Evolutionary conservation across 92 coral and sea anemone species (phyloP), one percentile per base, ranked within the genome.

Genomic region (Epizoanthus scotinus): DNA sequence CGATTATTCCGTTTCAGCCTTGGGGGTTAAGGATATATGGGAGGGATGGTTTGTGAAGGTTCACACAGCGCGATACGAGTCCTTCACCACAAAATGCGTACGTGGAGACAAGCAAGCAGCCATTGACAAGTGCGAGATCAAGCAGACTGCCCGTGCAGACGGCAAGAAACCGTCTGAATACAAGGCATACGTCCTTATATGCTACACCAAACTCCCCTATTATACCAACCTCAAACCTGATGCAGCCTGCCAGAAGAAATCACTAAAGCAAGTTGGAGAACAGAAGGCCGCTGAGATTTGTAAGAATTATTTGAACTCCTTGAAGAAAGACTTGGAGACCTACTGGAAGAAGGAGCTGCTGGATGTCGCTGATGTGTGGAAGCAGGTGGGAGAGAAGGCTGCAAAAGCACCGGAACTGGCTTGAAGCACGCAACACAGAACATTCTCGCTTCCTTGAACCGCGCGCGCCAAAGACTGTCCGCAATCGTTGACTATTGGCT

Each of bases 301-400:
- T n/a, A n/a, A 12, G 12, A 7, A 6, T 3, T 73, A 24, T 27
- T 36, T 73, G 63, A 40, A 24, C 50, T 44, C 63, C 22, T 17
- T 73, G 63, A 54, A 54, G 62, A 0, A 73, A 73, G 79, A 73
- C 25, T 18, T 73, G 64, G 22, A 73, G 60, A 73, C 79, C 29
- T 73, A 73, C 79, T 73, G 80, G 80, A 55, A 73, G 67, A 47
- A 55, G 52, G 80, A 73, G 66, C 50, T 73, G 3, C 21, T 73
- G 49, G 67, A 73, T 29, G 26, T n/a, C 5, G 80, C 80, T 24
- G 80, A 60, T 2, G 40, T 73, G 28, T 73, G 80, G 80, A 24
- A 27, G 25, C 49, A 55, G 8, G 66, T 60, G 20, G 52, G 63
- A 2, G 62, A 55, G 18, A 60, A 55, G 44, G 80, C 80, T 1